Percentiles rank a stretch among this genome's conserved stretches.
phyloP scores from a whole-genome alignment of 2,888 invertebrate species.

The Gonocerus acuteangulatus region DNA sequence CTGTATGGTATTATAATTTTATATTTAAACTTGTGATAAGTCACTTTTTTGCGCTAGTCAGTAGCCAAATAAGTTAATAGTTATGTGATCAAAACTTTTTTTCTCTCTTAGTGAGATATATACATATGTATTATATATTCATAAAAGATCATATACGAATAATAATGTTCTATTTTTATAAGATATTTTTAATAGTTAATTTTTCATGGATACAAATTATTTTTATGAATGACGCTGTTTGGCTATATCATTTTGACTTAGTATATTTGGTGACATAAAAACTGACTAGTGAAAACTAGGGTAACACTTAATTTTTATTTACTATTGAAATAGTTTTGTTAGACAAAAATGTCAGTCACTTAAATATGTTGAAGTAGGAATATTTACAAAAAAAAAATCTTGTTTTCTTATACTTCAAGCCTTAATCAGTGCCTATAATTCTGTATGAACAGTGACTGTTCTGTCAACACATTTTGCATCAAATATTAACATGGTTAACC shows the following conservation, averaged over 20 bases:
- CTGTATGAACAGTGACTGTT: neutral
- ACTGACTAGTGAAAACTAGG: conserved; percentile 18
- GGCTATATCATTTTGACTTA: neutral
- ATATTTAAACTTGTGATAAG: conserved; percentile 10
- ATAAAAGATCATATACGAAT: conserved; percentile 1
- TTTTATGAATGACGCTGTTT: neutral
- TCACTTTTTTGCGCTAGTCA: conserved; percentile 22
- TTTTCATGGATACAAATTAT: neutral
- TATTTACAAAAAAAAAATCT: neutral
- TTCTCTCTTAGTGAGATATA: conserved; percentile 15
- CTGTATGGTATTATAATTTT: conserved; percentile 1
- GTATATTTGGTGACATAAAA: neutral
- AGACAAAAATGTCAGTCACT: too few relatives aligned
- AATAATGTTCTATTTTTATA: conserved; percentile 17
- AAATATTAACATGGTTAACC: too few relatives aligned
- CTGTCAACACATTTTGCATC: neutral
- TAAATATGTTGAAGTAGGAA: too few relatives aligned
- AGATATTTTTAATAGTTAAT: neutral
- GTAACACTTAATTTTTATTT: neutral
- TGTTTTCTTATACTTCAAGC: conserved; percentile 18
- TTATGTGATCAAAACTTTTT: conserved; percentile 13
- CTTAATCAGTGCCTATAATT: conserved; percentile 26
- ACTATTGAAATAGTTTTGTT: too few relatives aligned
- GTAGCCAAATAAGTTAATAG: conserved; percentile 20
- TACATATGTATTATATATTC: neutral